A percentile compares a stretch with the other conserved stretches of the same genome.
Conservation (phyloP, 2,797 vertebrate species). For the Sebastes minor region DNA sequence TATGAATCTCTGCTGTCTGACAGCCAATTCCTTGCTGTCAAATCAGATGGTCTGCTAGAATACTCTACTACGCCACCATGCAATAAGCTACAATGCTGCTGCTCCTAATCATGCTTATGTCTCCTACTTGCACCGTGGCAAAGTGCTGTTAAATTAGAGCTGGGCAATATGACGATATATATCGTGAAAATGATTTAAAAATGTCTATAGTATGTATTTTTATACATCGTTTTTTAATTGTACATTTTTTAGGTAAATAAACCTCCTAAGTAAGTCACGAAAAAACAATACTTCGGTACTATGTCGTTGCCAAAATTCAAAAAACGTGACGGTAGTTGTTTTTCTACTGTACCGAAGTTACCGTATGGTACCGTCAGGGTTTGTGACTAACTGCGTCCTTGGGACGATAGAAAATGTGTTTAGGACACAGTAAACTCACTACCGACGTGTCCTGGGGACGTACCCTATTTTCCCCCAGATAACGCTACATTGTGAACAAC, state of each 20-base stretch:
- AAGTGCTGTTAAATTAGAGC: not conserved
- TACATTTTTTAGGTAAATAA: too few relatives aligned
- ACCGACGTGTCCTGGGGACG: too few relatives aligned
- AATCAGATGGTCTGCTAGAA: not conserved
- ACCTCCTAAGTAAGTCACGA: fast-evolving
- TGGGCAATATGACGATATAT: too few relatives aligned
- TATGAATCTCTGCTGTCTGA: not conserved
- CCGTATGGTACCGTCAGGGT: too few relatives aligned
- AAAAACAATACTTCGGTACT: too few relatives aligned
- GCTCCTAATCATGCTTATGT: not conserved
- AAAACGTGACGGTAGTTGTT: too few relatives aligned
- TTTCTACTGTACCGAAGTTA: too few relatives aligned
- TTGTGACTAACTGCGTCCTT: fast-evolving
- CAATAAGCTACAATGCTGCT: not conserved
- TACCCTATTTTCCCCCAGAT: too few relatives aligned
- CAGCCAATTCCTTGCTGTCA: not conserved
- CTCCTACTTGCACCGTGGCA: not conserved
- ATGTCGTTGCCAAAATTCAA: not conserved
- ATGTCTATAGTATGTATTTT: too few relatives aligned
- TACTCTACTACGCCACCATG: not conserved
- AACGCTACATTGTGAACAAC: too few relatives aligned
- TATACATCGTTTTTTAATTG: fast-evolving
- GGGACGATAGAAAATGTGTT: too few relatives aligned
- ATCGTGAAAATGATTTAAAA: fast-evolving
- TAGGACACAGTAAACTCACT: too few relatives aligned